A percentile compares a stretch with the other conserved stretches of the same genome.
These are phyloP conservation scores for Daptonema setosum DNA, from an alignment of 2,888 invertebrate species.

Conservation along the genomic window DNA sequence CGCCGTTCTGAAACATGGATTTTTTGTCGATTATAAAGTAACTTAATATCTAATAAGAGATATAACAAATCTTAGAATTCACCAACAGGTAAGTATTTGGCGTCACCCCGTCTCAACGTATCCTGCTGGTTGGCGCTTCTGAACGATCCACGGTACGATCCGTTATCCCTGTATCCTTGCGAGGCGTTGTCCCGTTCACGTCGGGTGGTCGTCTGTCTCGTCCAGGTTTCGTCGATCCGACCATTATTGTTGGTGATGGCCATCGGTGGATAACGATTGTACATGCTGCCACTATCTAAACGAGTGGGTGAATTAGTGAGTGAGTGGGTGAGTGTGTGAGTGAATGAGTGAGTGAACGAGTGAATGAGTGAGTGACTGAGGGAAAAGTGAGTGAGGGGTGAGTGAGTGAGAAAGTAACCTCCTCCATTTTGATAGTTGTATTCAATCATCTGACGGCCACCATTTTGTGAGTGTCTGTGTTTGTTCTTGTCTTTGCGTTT, in stretches of 20 bases:
- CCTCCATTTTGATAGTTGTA: neutral
- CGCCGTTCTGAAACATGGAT: slow-evolving; percentile 20
- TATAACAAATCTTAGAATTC: neutral
- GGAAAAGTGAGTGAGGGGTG: too few relatives aligned
- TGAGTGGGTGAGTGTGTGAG: too few relatives aligned
- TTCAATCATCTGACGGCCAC: neutral
- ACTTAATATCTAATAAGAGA: neutral
- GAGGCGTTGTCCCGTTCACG: slow-evolving; percentile 5
- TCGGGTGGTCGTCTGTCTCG: slow-evolving; percentile 15
- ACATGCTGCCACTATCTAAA: too few relatives aligned
- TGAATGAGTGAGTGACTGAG: too few relatives aligned
- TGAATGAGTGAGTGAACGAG: too few relatives aligned
- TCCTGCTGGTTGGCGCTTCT: slow-evolving; percentile 5
- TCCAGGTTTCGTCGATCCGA: slow-evolving; percentile 13
- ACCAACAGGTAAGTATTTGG: slow-evolving; percentile 16
- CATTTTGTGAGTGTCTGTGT: neutral
- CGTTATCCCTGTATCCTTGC: neutral
- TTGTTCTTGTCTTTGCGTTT: neutral
- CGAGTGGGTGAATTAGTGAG: too few relatives aligned
- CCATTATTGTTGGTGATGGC: neutral
- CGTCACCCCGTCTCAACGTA: slow-evolving; percentile 20
- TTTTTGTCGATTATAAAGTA: neutral
- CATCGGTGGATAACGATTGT: neutral
- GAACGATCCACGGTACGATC: neutral
- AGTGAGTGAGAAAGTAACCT: too few relatives aligned